Percentiles rank a stretch among this genome's conserved stretches.
These are phyloP conservation scores for Pterocles burchelli DNA, from an alignment of 2,113 vertebrate genomes.

Conservation along the genomic window DNA sequence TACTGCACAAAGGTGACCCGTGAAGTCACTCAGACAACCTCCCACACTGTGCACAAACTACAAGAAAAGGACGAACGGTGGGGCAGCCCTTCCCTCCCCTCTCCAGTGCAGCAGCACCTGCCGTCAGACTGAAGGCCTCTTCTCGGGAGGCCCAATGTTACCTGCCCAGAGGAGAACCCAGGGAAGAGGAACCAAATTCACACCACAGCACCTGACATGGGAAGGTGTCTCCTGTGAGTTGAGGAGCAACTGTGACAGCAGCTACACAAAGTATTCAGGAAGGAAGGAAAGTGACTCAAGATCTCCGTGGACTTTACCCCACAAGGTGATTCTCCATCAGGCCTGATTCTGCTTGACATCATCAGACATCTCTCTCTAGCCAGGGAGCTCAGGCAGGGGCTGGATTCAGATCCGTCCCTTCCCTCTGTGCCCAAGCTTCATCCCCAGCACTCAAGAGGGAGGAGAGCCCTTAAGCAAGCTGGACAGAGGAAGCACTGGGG, in stretches of 20 bases:
- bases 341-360: not conserved
- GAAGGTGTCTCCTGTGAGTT: not conserved
- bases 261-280: not conserved
- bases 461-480: not conserved
- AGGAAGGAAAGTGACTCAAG: not conserved
- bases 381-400: not conserved
- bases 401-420: not conserved
- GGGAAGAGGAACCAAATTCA: not conserved
- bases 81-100: not conserved
- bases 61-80: not conserved
- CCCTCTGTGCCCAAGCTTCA: not conserved
- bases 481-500: not conserved
- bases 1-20: slow-evolving; percentile 66
- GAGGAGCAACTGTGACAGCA: not conserved
- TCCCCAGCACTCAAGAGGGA: not conserved
- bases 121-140: not conserved
- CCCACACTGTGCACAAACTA: not conserved
- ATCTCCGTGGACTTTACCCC: not conserved
- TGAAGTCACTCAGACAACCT: not conserved
- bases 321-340: not conserved
- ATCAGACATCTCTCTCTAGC: not conserved
- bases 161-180: not conserved
- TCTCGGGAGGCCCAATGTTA: not conserved
- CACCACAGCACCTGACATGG: not conserved
- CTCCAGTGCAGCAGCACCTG: not conserved